Conservation (phyloP, 2,113 vertebrate species). For the Ciconia maguari region DNA sequence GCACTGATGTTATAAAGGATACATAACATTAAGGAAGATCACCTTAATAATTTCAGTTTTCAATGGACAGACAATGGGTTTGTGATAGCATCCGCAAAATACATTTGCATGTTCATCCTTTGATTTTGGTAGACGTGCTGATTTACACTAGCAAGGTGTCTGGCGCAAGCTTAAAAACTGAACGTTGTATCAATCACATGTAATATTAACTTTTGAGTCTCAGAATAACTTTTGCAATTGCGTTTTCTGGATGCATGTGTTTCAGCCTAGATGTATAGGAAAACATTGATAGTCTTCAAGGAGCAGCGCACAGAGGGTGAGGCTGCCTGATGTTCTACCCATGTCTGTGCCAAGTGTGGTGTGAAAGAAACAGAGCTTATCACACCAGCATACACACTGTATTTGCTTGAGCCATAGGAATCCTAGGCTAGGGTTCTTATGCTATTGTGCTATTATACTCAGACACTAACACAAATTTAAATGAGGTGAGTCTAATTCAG, state of each 20-base stretch:
- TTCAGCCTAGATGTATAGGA: neutral
- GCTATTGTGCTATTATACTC: neutral
- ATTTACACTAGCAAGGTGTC: neutral
- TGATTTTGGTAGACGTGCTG: neutral
- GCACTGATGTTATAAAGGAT: neutral
- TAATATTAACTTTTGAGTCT: neutral
- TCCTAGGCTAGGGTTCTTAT: neutral
- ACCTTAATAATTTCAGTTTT: neutral
- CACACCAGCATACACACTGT: fast-evolving
- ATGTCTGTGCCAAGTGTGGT: neutral
- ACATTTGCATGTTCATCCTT: neutral
- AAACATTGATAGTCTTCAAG: neutral
- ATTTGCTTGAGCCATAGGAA: neutral
- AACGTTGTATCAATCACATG: neutral
- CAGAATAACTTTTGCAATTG: neutral
- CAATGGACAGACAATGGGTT: neutral
- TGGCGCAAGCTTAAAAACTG: neutral
- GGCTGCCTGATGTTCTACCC: neutral
- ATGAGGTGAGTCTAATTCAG: neutral
- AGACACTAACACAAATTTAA: neutral
- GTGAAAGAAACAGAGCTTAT: neutral
- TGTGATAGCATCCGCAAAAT: neutral
- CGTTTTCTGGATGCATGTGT: neutral
- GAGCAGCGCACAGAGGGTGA: neutral
- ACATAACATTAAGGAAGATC: neutral